These are phyloP conservation scores for Hirundo rustica DNA, from an alignment of 2,797 vertebrate species.

Conservation along the genomic window DNA sequence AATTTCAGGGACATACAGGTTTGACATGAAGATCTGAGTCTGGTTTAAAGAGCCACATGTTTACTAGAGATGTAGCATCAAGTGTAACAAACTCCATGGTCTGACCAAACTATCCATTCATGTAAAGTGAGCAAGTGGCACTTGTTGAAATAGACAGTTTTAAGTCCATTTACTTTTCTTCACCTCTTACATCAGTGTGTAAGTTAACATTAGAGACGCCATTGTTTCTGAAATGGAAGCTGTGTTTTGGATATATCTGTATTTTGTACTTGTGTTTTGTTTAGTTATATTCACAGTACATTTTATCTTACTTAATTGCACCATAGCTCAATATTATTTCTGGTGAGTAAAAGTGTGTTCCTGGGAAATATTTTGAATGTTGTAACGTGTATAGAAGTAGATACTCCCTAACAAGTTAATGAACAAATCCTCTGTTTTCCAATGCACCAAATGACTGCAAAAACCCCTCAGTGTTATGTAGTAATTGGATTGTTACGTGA, in stretches of 20 bases:
- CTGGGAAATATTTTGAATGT: neutral
- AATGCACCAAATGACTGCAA: neutral
- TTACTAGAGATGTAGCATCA: neutral
- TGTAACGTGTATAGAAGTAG: neutral
- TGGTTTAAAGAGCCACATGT: neutral
- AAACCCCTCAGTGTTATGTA: accelerated
- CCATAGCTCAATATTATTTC: neutral
- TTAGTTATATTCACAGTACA: neutral
- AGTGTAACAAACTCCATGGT: accelerated
- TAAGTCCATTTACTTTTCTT: neutral
- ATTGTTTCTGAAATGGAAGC: neutral
- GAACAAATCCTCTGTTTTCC: neutral
- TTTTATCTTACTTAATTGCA: neutral
- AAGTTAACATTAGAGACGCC: neutral
- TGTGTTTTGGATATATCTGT: neutral
- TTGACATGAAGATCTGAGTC: neutral
- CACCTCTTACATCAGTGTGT: neutral
- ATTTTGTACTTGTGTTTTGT: neutral
- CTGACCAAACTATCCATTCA: neutral
- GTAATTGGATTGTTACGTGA: neutral
- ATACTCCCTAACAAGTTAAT: neutral
- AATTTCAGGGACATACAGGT: neutral
- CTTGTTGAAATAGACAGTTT: neutral
- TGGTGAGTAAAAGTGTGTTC: neutral
- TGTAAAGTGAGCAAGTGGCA: neutral